Evolutionary conservation across 2,888 invertebrate genomes (phyloP).

Genomic region (Xestia sexstrigata): DNA sequence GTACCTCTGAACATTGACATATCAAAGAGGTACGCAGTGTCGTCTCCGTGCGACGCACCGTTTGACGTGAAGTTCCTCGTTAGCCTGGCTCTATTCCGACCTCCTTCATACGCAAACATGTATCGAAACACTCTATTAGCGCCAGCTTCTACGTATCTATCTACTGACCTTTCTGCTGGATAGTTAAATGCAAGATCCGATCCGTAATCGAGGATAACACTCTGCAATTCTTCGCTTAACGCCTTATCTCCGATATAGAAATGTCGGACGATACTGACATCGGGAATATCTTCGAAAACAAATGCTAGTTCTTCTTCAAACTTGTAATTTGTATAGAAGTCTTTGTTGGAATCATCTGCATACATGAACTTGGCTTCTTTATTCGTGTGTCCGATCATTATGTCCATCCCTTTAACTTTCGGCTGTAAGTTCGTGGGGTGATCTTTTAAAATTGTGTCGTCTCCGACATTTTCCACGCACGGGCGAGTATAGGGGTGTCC

Average conservation of each 20-base stretch:
- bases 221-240: constrained; percentile 11
- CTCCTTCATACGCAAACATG: constrained; percentile 45
- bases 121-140: constrained; percentile 18
- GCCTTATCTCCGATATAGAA: constrained; percentile 39
- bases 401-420: constrained; percentile 40
- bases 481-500: constrained; percentile 24
- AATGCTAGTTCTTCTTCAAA: constrained; percentile 36
- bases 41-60: constrained; percentile 33
- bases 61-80: constrained; percentile 27
- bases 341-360: constrained; percentile 27
- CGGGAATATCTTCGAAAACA: constrained; percentile 13
- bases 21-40: constrained; percentile 28
- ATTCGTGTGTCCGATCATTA: constrained; percentile 40
- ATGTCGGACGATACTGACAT: constrained; percentile 19
- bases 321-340: constrained; percentile 34
- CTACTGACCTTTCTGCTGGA: constrained; percentile 15
- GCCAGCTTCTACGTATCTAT: constrained; percentile 25
- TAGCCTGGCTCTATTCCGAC: constrained; percentile 9
- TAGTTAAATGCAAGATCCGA: constrained; percentile 39
- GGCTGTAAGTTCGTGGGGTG: constrained; percentile 36
- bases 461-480: constrained; percentile 14
- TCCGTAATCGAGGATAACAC: constrained; percentile 29
- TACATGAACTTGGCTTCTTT: constrained; percentile 40
- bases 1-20: not conserved
- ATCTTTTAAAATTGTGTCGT: constrained; percentile 10